These are phyloP conservation scores for Oncorhynchus clarkii DNA, from an alignment of 2,113 vertebrate genomes.

Conservation along the genomic window DNA sequence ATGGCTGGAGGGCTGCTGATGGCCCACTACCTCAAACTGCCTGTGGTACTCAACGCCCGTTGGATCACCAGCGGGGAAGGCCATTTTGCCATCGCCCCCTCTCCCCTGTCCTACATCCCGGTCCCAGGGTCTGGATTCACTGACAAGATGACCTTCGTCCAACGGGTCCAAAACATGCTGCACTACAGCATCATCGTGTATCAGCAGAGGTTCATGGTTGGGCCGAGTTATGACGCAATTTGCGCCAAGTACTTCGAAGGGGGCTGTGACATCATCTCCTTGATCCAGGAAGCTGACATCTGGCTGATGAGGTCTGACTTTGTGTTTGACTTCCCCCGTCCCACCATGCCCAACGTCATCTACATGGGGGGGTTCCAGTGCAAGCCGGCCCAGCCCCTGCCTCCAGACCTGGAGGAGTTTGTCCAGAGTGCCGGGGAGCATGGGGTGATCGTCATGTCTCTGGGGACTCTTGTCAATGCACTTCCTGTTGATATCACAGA, in stretches of 20 bases:
- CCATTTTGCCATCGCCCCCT: conserved; percentile 67
- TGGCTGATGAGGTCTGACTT: conserved; percentile 71
- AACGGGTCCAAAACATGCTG: conserved; percentile 66
- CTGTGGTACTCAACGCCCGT: conserved; percentile 69
- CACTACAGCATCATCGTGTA: conserved; percentile 6
- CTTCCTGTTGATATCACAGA: background rate
- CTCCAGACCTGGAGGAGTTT: conserved; percentile 6
- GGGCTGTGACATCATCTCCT: conserved; percentile 52
- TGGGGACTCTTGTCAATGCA: background rate
- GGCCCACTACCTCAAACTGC: conserved; percentile 70
- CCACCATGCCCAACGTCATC: background rate
- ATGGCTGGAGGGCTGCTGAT: conserved; percentile 55
- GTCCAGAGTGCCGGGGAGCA: conserved; percentile 10
- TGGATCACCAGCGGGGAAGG: conserved; percentile 70
- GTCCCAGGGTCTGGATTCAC: conserved; percentile 64
- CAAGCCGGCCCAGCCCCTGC: conserved; percentile 4
- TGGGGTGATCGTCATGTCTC: background rate
- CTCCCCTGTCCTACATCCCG: conserved; percentile 72
- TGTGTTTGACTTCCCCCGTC: conserved; percentile 64
- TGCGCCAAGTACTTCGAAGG: conserved; percentile 63
- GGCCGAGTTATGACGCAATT: conserved; percentile 57
- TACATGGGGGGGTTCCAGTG: conserved; percentile 12
- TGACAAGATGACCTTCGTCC: conserved; percentile 68
- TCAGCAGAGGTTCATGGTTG: conserved; percentile 38
- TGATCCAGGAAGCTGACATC: conserved; percentile 72